Evolutionary conservation across 2,113 vertebrate genomes (phyloP).

Genomic region (Lycocorax pyrrhopterus): DNA sequence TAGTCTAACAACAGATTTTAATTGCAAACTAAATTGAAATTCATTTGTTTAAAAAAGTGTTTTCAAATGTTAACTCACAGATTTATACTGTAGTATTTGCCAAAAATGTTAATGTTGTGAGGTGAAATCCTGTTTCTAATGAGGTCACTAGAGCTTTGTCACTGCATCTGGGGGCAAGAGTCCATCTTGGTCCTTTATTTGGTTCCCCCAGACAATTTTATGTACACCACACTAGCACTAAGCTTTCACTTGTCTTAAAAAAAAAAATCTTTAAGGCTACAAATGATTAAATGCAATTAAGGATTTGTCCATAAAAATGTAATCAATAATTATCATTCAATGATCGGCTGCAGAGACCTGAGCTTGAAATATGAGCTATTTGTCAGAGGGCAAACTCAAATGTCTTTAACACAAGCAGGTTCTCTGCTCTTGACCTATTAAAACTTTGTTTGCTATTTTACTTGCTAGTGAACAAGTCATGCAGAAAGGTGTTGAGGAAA

Average conservation of each 20-base stretch:
- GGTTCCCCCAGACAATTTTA: background rate
- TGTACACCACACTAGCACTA: background rate
- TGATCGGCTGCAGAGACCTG: slow-evolving; percentile 43
- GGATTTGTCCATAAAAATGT: slow-evolving; percentile 31
- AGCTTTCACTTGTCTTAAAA: background rate
- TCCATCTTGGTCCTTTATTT: background rate
- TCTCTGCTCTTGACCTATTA: slow-evolving; percentile 74
- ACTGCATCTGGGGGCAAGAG: background rate
- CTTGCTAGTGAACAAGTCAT: slow-evolving; percentile 72
- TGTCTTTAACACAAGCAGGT: slow-evolving; percentile 32
- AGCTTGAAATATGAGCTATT: slow-evolving; percentile 39
- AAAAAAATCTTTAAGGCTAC: background rate
- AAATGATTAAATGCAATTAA: slow-evolving; percentile 41
- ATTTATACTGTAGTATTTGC: slow-evolving; percentile 31
- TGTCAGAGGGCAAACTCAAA: slow-evolving; percentile 36
- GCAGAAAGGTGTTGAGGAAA: slow-evolving; percentile 77
- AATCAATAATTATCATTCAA: slow-evolving; percentile 45
- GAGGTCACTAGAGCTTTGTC: slow-evolving; percentile 48
- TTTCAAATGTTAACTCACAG: slow-evolving; percentile 52
- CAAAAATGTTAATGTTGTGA: slow-evolving; percentile 47
- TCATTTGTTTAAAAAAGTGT: slow-evolving; percentile 62
- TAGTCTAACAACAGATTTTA: slow-evolving; percentile 66
- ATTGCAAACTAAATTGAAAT: slow-evolving; percentile 66
- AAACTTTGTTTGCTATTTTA: slow-evolving; percentile 79
- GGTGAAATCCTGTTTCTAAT: slow-evolving; percentile 32